These are phyloP conservation scores for Antitype chi DNA, from an alignment of 2,888 invertebrate genomes.

Conservation along the genomic window DNA sequence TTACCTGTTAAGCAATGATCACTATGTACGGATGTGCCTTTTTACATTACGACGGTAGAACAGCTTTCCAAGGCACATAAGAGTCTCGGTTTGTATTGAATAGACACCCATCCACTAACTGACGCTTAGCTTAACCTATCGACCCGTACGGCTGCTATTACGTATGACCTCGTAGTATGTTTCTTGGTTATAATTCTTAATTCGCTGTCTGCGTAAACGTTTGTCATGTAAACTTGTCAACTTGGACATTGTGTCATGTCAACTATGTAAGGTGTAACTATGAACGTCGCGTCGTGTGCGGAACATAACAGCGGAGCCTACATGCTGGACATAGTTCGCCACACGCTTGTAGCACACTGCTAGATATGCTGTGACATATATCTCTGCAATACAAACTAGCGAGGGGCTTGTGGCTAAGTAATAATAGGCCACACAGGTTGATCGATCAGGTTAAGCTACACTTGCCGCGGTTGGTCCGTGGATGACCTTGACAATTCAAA, in stretches of 20 bases:
- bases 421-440: too few relatives aligned
- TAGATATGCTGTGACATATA: conserved; percentile 24
- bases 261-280: conserved; percentile 42
- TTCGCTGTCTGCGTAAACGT: neutral
- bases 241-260: conserved; percentile 28
- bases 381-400: neutral
- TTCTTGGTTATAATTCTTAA: neutral
- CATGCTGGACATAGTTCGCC: conserved; percentile 48
- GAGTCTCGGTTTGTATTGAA: too few relatives aligned
- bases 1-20: too few relatives aligned
- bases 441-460: too few relatives aligned
- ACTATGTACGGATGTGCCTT: too few relatives aligned
- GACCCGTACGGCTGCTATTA: neutral
- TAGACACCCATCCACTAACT: too few relatives aligned
- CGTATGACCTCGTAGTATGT: neutral
- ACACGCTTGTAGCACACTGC: neutral
- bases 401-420: too few relatives aligned
- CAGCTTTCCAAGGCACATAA: too few relatives aligned
- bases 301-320: conserved; percentile 37
- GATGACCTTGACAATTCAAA: too few relatives aligned
- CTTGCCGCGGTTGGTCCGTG: too few relatives aligned
- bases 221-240: neutral
- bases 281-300: conserved; percentile 10
- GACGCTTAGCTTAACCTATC: neutral
- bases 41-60: too few relatives aligned